Conservation (phyloP, 2,888 invertebrate genomes). For the Hermaeophaga mercurialis region DNA sequence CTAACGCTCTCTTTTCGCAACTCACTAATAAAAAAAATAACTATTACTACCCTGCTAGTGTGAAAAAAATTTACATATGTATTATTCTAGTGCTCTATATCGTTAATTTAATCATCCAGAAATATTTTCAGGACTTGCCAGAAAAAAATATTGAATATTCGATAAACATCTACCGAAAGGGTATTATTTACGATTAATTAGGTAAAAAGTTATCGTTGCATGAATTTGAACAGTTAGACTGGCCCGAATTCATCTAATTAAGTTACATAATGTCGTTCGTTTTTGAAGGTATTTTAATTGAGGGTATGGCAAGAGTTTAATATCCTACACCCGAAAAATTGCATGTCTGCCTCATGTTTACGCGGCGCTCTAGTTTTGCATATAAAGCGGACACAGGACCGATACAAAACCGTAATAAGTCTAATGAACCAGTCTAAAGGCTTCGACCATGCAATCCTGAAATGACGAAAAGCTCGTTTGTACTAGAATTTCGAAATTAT, state of each 20-base stretch:
- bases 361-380: neutral
- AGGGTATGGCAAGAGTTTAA: conserved; percentile 22
- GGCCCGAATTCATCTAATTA: conserved; percentile 26
- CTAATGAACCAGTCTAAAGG: neutral
- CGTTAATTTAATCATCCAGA: too few species aligned
- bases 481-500: too few species aligned
- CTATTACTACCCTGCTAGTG: too few species aligned
- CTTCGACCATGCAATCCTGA: neutral
- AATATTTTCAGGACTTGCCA: too few species aligned
- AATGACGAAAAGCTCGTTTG: neutral
- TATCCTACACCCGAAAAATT: conserved; percentile 20
- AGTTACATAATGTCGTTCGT: conserved; percentile 27
- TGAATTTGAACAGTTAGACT: conserved; percentile 24
- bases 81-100: too few species aligned
- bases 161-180: conserved; percentile 9
- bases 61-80: too few species aligned
- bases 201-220: conserved; percentile 27
- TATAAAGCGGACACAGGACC: neutral
- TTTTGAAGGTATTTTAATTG: conserved; percentile 20
- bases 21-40: too few species aligned
- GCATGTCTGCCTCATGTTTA: conserved; percentile 2
- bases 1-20: too few species aligned
- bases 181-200: conserved; percentile 26
- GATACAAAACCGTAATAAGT: neutral
- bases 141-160: too few species aligned